Percentiles rank a stretch among this genome's conserved stretches.
These are phyloP conservation scores for Melipona quadrifasciata DNA, from an alignment of 1,140 invertebrate species.

Conservation along the genomic window DNA sequence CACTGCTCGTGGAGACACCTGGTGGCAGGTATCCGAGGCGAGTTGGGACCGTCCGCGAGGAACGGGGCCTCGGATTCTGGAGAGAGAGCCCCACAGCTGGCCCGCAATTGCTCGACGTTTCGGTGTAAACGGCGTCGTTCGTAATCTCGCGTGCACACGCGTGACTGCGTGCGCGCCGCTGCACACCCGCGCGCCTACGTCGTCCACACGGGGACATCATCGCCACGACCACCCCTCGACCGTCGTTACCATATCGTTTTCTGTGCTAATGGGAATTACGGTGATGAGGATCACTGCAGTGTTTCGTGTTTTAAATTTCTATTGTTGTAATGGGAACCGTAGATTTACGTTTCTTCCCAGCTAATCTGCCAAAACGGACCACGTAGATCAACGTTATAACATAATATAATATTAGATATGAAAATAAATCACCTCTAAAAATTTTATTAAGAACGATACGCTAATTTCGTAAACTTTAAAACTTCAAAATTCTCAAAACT, in stretches of 20 bases:
- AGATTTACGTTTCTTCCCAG: no score
- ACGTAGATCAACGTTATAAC: no score
- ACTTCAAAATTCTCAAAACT: no score
- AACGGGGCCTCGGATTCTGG: conserved; percentile 60
- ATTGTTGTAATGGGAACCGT: no score
- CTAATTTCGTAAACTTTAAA: no score
- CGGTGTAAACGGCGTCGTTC: conserved; percentile 53
- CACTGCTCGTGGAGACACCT: conserved; percentile 81
- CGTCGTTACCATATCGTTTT: neutral
- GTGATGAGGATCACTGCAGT: neutral
- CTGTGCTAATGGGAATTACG: neutral
- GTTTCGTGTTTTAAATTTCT: no score
- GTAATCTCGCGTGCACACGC: conserved; percentile 57
- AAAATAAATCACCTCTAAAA: no score
- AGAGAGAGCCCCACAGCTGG: conserved; percentile 60
- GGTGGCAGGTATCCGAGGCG: conserved; percentile 75
- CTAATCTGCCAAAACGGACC: no score
- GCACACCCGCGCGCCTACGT: neutral
- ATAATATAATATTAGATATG: no score
- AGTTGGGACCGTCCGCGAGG: conserved; percentile 60
- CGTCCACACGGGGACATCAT: neutral
- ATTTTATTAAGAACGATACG: no score
- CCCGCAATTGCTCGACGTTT: conserved; percentile 47
- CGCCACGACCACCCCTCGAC: neutral
- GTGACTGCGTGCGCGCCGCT: conserved; percentile 41